Evolutionary conservation across 1,140 invertebrate species (phyloP).

Genomic region (Arctopsyche grandis): DNA sequence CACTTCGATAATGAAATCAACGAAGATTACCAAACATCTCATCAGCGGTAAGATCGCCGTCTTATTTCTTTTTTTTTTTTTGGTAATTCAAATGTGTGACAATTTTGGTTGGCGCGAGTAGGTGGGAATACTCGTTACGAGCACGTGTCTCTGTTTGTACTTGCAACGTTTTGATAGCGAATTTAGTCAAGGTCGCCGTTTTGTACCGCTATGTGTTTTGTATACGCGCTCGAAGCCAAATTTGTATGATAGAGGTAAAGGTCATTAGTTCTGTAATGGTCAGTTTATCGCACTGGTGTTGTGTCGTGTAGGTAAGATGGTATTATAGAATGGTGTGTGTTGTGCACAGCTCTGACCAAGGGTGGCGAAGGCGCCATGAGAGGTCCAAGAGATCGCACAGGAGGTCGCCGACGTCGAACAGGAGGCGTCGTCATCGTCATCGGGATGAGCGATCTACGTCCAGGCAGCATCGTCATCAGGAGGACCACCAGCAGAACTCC

Average conservation of each 20-base stretch:
- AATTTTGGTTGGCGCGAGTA: neutral
- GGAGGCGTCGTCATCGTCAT: constrained; percentile 70
- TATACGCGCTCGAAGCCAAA: too few species aligned
- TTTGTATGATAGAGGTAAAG: too few species aligned
- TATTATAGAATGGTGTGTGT: neutral
- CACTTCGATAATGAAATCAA: constrained; percentile 57
- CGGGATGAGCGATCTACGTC: constrained; percentile 63
- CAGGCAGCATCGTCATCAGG: constrained; percentile 45
- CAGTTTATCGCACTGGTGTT: too few species aligned
- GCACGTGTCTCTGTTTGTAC: neutral
- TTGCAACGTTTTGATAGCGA: too few species aligned
- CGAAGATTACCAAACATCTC: constrained; percentile 57
- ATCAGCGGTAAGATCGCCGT: neutral
- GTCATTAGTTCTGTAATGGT: too few species aligned
- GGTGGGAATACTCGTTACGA: neutral
- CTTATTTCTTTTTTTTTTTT: neutral
- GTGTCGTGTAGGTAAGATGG: too few species aligned
- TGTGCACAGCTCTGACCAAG: constrained; percentile 69
- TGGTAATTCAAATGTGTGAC: neutral
- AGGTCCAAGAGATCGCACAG: constrained; percentile 71
- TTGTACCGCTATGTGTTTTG: too few species aligned
- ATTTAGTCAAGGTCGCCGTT: too few species aligned
- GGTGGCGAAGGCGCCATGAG: constrained; percentile 70
- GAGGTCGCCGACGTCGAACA: constrained; percentile 68
- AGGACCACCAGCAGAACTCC: constrained; percentile 59